Evolutionary conservation across 2,797 vertebrate species (phyloP).

Genomic region (Lepilemur ruficaudatus): DNA sequence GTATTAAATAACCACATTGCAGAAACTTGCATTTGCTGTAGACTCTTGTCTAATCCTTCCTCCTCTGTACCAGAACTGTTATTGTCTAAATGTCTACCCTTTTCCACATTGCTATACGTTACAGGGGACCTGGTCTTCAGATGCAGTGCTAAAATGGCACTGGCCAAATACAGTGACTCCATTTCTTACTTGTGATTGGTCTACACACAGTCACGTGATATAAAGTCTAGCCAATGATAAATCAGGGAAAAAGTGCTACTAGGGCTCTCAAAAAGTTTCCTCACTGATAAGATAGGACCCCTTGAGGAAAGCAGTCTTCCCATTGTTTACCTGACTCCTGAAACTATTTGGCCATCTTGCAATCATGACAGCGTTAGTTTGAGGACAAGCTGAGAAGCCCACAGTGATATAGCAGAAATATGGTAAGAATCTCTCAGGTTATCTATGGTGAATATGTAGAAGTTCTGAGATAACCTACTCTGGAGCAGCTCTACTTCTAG

Average conservation of each 20-base stretch:
- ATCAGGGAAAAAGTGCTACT: neutral
- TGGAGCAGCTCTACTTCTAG: neutral
- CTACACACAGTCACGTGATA: neutral
- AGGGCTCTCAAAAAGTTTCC: neutral
- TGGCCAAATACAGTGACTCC: neutral
- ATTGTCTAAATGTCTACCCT: neutral
- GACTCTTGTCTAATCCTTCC: neutral
- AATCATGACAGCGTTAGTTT: neutral
- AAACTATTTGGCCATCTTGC: neutral
- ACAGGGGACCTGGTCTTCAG: neutral
- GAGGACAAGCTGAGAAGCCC: neutral
- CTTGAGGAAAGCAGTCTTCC: neutral
- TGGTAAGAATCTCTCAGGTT: neutral
- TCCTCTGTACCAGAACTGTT: neutral
- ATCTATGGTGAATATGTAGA: neutral
- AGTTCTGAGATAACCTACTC: neutral
- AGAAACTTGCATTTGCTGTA: neutral
- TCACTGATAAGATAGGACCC: neutral
- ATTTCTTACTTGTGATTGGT: neutral
- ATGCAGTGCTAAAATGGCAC: neutral
- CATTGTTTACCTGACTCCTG: neutral
- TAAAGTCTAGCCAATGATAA: neutral
- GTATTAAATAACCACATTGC: neutral
- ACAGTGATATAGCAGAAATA: neutral
- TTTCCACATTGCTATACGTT: neutral